Conservation (phyloP, 2,797 vertebrate species). For the Chloroceryle amazona region DNA sequence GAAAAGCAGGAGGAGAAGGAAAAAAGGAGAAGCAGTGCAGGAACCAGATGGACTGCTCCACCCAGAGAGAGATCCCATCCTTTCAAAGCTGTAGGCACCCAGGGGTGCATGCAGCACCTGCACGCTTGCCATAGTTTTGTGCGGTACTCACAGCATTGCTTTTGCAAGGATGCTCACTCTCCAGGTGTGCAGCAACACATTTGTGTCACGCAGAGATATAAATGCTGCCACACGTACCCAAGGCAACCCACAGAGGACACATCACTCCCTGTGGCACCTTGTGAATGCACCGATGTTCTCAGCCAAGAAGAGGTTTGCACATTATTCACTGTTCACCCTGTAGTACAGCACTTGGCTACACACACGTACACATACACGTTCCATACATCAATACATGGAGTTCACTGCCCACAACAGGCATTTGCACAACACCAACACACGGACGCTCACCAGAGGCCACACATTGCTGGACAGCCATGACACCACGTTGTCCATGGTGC, state of each 20-base stretch:
- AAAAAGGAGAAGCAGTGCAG: neutral
- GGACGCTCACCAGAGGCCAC: neutral
- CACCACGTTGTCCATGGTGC: neutral
- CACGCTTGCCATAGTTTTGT: neutral
- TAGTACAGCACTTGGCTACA: neutral
- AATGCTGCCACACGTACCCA: neutral
- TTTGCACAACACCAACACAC: neutral
- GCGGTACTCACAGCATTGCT: neutral
- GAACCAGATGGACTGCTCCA: neutral
- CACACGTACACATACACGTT: rapidly evolving
- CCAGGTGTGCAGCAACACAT: neutral
- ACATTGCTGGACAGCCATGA: neutral
- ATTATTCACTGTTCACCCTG: neutral
- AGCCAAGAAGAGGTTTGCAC: neutral
- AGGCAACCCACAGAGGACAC: neutral
- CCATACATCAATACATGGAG: neutral
- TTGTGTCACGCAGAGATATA: rapidly evolving
- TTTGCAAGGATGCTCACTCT: neutral
- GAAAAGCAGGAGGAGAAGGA: too few relatives aligned
- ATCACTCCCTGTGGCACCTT: neutral
- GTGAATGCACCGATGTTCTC: rapidly evolving
- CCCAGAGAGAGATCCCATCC: neutral
- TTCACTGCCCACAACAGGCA: neutral
- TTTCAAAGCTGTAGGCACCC: neutral
- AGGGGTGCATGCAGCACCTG: neutral